These are phyloP conservation scores for Erithacus rubecula DNA, from an alignment of 2,797 vertebrate genomes.

Conservation along the genomic window DNA sequence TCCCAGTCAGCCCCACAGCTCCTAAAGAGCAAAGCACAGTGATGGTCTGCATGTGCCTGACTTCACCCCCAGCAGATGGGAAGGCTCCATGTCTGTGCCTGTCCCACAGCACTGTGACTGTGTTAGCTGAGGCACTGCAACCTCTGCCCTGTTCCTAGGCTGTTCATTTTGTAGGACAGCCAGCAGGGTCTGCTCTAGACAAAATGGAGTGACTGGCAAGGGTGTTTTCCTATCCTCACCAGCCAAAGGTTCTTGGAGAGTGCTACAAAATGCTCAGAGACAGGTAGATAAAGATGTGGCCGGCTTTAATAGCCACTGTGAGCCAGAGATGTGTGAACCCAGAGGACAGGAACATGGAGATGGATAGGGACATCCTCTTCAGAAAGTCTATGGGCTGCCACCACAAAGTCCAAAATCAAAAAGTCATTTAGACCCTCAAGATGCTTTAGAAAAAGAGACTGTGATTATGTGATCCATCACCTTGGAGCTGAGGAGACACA, in stretches of 20 bases:
- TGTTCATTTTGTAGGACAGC: fast-evolving
- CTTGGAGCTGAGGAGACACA: not conserved
- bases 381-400: not conserved
- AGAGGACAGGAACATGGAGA: not conserved
- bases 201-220: fast-evolving
- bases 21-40: not conserved
- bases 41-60: fast-evolving
- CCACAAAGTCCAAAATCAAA: not conserved
- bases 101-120: not conserved
- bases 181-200: not conserved
- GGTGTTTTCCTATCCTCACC: not conserved
- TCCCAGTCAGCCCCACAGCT: not conserved
- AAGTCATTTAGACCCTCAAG: not conserved
- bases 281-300: fast-evolving
- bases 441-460: not conserved
- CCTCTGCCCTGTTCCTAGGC: not conserved
- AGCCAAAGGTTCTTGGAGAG: not conserved
- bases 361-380: not conserved
- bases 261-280: not conserved
- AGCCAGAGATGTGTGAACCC: not conserved
- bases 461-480: not conserved
- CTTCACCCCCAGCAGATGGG: not conserved
- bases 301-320: not conserved
- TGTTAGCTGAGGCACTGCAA: not conserved
- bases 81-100: not conserved